phyloP scores from a whole-genome alignment of 2,113 vertebrate genomes.

The Lota lota region DNA sequence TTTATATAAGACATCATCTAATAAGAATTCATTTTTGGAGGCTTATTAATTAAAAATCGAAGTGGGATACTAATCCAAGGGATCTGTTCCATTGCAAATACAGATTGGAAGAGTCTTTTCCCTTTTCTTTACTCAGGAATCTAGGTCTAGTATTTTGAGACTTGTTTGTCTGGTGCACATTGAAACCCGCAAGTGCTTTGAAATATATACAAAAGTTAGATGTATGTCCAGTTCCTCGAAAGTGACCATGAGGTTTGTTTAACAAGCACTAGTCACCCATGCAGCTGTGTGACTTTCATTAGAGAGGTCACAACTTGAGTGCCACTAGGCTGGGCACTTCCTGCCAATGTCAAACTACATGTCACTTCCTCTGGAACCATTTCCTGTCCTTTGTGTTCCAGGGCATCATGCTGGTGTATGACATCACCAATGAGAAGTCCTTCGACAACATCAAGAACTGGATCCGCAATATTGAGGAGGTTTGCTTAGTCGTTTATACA shows the following conservation, averaged over 20 bases:
- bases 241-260: too few relatives aligned
- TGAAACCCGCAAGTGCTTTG: too few relatives aligned
- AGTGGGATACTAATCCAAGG: too few relatives aligned
- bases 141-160: too few relatives aligned
- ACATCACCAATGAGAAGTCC: conserved; percentile 96
- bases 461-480: conserved; percentile 98
- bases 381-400: conserved; percentile 55
- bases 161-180: too few relatives aligned
- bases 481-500: conserved; percentile 39
- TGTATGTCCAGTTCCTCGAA: too few relatives aligned
- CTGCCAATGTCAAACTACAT: conserved; percentile 9
- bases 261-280: too few relatives aligned
- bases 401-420: conserved; percentile 98
- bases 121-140: too few relatives aligned
- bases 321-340: conserved; percentile 6
- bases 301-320: conserved; percentile 5
- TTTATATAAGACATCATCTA: not conserved
- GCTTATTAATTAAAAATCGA: too few relatives aligned
- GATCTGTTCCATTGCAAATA: not conserved
- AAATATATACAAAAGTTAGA: too few relatives aligned
- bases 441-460: conserved; percentile 98
- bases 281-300: not conserved
- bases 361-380: conserved; percentile 30
- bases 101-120: too few relatives aligned
- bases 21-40: too few relatives aligned